A percentile compares a stretch with the other conserved stretches of the same genome.
Conservation (phyloP, 2,113 vertebrate genomes). For the Ictalurus punctatus region DNA sequence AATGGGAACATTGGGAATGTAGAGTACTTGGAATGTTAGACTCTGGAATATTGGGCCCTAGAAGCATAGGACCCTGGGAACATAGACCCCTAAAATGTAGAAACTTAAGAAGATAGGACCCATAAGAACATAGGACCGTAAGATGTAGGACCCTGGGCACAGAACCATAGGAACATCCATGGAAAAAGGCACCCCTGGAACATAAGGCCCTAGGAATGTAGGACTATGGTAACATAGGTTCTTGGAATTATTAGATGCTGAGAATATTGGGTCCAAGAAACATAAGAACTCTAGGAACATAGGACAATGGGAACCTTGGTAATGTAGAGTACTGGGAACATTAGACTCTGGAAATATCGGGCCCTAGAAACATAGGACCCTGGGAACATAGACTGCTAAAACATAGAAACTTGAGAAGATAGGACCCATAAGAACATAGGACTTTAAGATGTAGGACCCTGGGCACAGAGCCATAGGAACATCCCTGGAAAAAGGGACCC, state of each 20-base stretch:
- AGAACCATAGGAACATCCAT: not conserved
- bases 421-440: not conserved
- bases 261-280: not conserved
- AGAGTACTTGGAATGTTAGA: not conserved
- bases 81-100: not conserved
- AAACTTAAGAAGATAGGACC: not conserved
- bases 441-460: not conserved
- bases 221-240: not conserved
- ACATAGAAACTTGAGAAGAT: too few relatives aligned
- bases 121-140: not conserved
- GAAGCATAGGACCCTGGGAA: not conserved
- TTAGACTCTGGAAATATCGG: not conserved
- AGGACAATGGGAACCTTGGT: not conserved
- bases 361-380: not conserved
- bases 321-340: not conserved
- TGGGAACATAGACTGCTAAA: not conserved
- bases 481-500: too few relatives aligned
- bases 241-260: not conserved
- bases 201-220: not conserved
- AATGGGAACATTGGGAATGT: not conserved
- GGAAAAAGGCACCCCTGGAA: not conserved
- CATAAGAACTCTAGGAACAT: not conserved
- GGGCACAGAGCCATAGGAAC: too few relatives aligned
- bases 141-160: not conserved
- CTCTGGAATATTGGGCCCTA: not conserved